Base-by-base conservation (phyloP, 1,140 invertebrate species). In the Drosophila baimaii region DNA sequence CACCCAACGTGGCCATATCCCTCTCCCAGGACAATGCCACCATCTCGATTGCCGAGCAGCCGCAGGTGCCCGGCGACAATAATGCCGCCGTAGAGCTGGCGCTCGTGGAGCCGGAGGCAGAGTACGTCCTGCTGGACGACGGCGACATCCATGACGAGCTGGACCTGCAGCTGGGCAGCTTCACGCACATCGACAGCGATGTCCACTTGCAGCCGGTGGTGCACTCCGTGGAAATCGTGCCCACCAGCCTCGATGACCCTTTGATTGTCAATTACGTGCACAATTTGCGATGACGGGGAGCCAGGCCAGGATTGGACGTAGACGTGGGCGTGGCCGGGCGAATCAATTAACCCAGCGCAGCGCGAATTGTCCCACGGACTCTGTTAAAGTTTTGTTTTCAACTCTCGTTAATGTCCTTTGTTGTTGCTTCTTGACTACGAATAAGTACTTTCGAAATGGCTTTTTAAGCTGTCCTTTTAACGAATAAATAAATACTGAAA, bases 261-360 rank as follows among this genome's bases (percentile, higher is more conserved):
- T 68, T 91, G 46, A 81, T 91, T 71, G 82, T 90, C 52, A 90
- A 90, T 66, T 91, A 90, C 64, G 90, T 91, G 61, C 90, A 88
- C 71, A 88, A 77, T 78, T 91, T 83, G 75, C 88, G 75, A 12
- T 89, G 56, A 89, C 59, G n/a, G n/a, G n/a, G n/a, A n/a, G n/a
- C 49, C 31, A 15, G 29, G 5, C 15, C 21, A 15, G 43, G 37
- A 37, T 9, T 33, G 51, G 31, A 21, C 31, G 19, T 35, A 35
- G 29, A 52, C 19, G 29, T 52, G 51, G 23, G 27, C 41, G 29
- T 19, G 44, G 31, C 27, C n/a, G 51, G 52, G 25, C 27, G 19
- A 27, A 27, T 47, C 55, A 64, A 70, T 49, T 75, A 58, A 44
- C 41, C 23, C 31, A 12, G 19, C 19, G 29, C 31, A 13, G n/a